These are phyloP conservation scores for Stramonita haemastoma DNA, from an alignment of 2,888 invertebrate species.

Conservation along the genomic window DNA sequence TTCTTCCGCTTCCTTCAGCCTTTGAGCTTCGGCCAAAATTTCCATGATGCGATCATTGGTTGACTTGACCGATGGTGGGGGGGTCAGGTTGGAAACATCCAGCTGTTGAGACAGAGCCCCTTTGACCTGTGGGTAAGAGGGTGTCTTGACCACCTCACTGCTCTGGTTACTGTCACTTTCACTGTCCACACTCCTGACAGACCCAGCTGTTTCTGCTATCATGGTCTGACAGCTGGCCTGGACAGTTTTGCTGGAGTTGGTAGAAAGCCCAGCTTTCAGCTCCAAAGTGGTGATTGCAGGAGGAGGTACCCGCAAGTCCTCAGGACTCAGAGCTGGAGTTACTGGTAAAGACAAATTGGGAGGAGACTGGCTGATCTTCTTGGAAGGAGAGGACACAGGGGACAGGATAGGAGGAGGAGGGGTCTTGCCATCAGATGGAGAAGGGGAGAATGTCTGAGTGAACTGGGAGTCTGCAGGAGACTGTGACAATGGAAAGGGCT, in stretches of 20 bases:
- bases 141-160: slow-evolving; percentile 1
- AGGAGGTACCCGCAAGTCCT: background rate
- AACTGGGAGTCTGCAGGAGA: background rate
- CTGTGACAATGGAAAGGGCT: background rate
- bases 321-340: background rate
- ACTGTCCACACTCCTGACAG: background rate
- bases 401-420: slow-evolving; percentile 38
- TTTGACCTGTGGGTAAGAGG: background rate
- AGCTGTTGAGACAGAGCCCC: background rate
- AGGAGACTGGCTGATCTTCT: slow-evolving; percentile 35
- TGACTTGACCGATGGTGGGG: slow-evolving; percentile 18
- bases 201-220: background rate
- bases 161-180: slow-evolving; percentile 4
- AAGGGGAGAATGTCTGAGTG: background rate
- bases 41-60: slow-evolving; percentile 39
- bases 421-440: background rate
- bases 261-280: too few species aligned
- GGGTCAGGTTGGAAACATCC: slow-evolving; percentile 13
- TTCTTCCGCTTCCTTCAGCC: slow-evolving; percentile 33
- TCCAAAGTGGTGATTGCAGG: background rate
- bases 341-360: background rate
- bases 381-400: slow-evolving; percentile 40
- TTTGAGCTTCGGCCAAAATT: slow-evolving; percentile 44
- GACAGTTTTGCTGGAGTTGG: background rate
- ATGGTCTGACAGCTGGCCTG: background rate